These are phyloP conservation scores for Holacanthella duospinosa DNA, from an alignment of 2,888 invertebrate species.

Conservation along the genomic window DNA sequence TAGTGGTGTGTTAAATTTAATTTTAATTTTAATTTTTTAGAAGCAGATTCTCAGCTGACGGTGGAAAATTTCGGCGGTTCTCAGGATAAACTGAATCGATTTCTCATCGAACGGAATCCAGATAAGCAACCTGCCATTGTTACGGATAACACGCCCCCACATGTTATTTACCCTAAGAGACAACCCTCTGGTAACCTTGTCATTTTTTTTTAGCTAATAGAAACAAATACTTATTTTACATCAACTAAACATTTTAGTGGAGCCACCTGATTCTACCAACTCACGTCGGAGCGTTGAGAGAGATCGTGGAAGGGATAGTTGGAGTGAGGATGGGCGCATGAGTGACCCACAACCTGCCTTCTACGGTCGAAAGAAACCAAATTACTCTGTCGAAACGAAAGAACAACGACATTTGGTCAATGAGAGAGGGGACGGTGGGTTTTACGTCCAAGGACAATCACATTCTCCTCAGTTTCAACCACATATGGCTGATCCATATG, in stretches of 20 bases:
- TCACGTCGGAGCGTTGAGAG: conserved; percentile 8
- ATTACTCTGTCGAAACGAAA: background rate
- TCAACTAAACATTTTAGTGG: too few relatives aligned
- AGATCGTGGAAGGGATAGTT: conserved; percentile 14
- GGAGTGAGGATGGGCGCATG: background rate
- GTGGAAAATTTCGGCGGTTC: conserved; percentile 89
- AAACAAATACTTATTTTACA: too few relatives aligned
- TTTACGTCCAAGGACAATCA: background rate
- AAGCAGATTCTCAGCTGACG: conserved; percentile 69
- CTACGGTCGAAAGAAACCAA: background rate
- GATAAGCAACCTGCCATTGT: conserved; percentile 56
- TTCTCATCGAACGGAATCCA: conserved; percentile 63
- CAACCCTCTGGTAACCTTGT: conserved; percentile 29
- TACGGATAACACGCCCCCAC: conserved; percentile 30
- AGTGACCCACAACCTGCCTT: background rate
- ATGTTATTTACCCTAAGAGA: conserved; percentile 29
- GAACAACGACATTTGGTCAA: background rate
- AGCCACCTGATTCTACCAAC: conserved; percentile 31
- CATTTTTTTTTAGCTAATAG: too few relatives aligned
- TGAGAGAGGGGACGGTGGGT: background rate
- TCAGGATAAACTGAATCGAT: conserved; percentile 69
- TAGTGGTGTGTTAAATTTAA: too few relatives aligned
- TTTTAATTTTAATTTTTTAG: too few relatives aligned
- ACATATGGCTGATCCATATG: background rate
- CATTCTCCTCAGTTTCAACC: background rate